Evolutionary conservation across 53 echinoderm and acorn worm genomes (phyloP).

Genomic region (Temnopleurus reevesii): DNA sequence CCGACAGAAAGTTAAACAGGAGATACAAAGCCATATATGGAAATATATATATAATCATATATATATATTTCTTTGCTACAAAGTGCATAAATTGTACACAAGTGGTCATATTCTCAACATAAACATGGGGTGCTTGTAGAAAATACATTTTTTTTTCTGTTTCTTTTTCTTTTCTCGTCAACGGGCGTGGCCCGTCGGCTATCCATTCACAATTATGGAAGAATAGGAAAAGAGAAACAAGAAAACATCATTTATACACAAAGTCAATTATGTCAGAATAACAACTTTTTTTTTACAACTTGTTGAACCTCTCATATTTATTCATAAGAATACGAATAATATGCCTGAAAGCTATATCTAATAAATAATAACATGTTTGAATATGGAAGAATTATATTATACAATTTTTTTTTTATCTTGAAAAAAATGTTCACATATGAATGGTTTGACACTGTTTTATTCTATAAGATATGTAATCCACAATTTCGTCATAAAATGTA

Average conservation of each 20-base stretch:
- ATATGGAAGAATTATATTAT: slow-evolving; percentile 57
- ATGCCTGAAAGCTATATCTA: slow-evolving; percentile 24
- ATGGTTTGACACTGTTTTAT: slow-evolving; percentile 2
- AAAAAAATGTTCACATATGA: slow-evolving; percentile 15
- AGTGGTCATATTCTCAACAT: slow-evolving; percentile 22
- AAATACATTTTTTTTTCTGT: slow-evolving; percentile 12
- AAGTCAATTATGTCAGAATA: slow-evolving; percentile 21
- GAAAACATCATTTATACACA: slow-evolving; percentile 17
- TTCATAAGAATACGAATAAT: slow-evolving; percentile 21
- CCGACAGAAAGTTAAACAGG: slow-evolving; percentile 31
- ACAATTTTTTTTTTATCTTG: slow-evolving; percentile 17
- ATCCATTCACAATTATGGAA: slow-evolving; percentile 22
- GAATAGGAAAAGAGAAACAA: slow-evolving; percentile 29
- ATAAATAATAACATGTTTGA: slow-evolving; percentile 41
- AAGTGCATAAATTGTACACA: slow-evolving; percentile 37
- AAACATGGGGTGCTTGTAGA: slow-evolving; percentile 29
- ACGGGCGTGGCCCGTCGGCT: slow-evolving; percentile 24
- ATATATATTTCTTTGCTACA: slow-evolving; percentile 29
- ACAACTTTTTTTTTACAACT: slow-evolving; percentile 31
- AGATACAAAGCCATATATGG: slow-evolving; percentile 39
- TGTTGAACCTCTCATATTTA: slow-evolving; percentile 4
- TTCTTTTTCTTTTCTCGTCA: slow-evolving; percentile 11
- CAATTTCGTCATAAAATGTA: neutral
- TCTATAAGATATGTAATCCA: slow-evolving; percentile 7
- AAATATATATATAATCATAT: slow-evolving; percentile 42